Evolutionary conservation across 2,113 vertebrate species (phyloP).

Genomic region (Ptyas mucosa): DNA sequence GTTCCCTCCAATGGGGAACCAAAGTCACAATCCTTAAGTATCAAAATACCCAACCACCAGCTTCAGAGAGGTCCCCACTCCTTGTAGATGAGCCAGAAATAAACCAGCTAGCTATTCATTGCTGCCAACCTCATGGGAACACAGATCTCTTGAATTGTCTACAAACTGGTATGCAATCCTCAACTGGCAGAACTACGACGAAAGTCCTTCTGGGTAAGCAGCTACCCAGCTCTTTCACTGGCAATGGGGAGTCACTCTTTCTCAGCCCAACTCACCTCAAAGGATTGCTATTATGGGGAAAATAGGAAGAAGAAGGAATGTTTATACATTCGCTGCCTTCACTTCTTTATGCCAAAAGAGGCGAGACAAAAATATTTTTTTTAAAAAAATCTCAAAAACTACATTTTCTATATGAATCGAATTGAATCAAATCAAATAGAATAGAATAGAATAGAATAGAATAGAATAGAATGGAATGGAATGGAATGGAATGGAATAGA

Average conservation of each 20-base stretch:
- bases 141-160: not conserved
- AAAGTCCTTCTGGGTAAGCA: not conserved
- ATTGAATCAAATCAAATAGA: too few species aligned
- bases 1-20: not conserved
- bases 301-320: not conserved
- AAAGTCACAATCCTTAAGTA: not conserved
- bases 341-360: not conserved
- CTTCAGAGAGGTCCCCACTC: not conserved
- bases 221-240: not conserved
- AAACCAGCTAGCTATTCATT: not conserved
- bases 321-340: not conserved
- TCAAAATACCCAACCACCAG: not conserved
- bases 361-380: too few species aligned
- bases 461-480: too few species aligned
- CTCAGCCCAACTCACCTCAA: not conserved
- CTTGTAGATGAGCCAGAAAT: not conserved
- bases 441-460: too few species aligned
- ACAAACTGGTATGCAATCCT: not conserved
- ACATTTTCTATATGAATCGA: not conserved
- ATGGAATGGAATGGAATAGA: too few species aligned
- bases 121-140: not conserved
- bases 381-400: not conserved
- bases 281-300: not conserved
- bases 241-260: not conserved
- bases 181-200: not conserved